Evolutionary conservation across 2,113 vertebrate species (phyloP).

Genomic region (Trachemys scripta): DNA sequence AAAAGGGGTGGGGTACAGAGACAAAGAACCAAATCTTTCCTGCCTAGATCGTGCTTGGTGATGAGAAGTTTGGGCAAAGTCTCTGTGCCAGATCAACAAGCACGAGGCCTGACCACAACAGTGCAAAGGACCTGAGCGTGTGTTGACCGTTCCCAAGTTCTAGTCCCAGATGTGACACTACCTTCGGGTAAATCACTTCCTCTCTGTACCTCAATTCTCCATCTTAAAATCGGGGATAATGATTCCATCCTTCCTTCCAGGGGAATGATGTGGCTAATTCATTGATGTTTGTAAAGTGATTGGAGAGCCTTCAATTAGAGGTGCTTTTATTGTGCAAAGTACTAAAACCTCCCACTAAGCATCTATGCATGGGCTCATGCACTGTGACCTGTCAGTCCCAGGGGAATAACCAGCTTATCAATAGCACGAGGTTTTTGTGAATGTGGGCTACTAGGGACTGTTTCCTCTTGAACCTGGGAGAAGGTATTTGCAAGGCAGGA

Average conservation of each 20-base stretch:
- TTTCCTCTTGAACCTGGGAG: neutral
- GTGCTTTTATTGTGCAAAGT: neutral
- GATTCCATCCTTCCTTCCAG: neutral
- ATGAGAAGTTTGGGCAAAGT: neutral
- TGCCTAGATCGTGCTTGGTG: neutral
- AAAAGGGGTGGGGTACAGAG: neutral
- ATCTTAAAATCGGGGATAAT: neutral
- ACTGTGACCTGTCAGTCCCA: neutral
- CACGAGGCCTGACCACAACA: neutral
- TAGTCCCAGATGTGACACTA: neutral
- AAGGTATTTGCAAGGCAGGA: neutral
- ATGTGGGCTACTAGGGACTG: neutral
- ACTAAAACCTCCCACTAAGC: neutral
- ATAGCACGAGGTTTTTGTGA: neutral
- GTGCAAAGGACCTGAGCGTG: neutral
- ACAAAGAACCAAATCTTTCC: neutral
- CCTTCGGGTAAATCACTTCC: neutral
- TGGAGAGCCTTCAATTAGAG: neutral
- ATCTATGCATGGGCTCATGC: neutral
- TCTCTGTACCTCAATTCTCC: neutral
- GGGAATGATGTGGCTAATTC: neutral
- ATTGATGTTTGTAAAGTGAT: neutral
- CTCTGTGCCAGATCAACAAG: neutral
- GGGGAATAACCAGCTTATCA: neutral
- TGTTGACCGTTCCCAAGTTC: neutral